phyloP scores from a whole-genome alignment of 1,140 invertebrate genomes.

The Calephelis virginiensis region DNA sequence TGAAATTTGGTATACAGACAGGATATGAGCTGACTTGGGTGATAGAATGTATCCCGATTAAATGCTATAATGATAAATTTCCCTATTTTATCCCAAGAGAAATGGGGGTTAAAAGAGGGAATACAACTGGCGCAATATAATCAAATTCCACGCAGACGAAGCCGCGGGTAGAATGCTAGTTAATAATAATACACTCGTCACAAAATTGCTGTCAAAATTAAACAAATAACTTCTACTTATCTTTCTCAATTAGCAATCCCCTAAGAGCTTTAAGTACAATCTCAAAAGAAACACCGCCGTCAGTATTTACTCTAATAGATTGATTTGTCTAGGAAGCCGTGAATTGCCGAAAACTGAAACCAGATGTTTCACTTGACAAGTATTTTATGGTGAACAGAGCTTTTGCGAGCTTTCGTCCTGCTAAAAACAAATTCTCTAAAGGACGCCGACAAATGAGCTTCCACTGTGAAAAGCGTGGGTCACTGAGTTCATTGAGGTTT shows the following conservation, averaged over 20 bases:
- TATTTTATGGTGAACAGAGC: constrained; percentile 5
- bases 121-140: too few relatives aligned
- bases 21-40: too few relatives aligned
- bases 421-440: constrained; percentile 22
- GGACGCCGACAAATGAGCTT: constrained; percentile 24
- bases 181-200: too few relatives aligned
- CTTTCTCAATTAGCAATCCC: background rate
- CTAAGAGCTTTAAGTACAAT: background rate
- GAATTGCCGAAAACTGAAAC: constrained; percentile 9
- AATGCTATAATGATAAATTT: too few relatives aligned
- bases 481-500: constrained; percentile 21
- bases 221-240: background rate
- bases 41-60: too few relatives aligned
- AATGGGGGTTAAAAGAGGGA: too few relatives aligned
- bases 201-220: too few relatives aligned
- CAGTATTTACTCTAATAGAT: constrained; percentile 4
- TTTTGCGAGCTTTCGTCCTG: constrained; percentile 12
- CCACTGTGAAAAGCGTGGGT: constrained; percentile 22
- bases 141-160: too few relatives aligned
- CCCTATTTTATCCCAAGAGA: too few relatives aligned
- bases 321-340: constrained; percentile 3
- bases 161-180: too few relatives aligned
- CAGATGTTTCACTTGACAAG: constrained; percentile 13
- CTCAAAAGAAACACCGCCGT: background rate
- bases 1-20: too few relatives aligned